Percentiles rank a stretch among this genome's conserved stretches.
These are phyloP conservation scores for Drosophila infuscata DNA, from an alignment of 2,888 invertebrate species.

Conservation along the genomic window DNA sequence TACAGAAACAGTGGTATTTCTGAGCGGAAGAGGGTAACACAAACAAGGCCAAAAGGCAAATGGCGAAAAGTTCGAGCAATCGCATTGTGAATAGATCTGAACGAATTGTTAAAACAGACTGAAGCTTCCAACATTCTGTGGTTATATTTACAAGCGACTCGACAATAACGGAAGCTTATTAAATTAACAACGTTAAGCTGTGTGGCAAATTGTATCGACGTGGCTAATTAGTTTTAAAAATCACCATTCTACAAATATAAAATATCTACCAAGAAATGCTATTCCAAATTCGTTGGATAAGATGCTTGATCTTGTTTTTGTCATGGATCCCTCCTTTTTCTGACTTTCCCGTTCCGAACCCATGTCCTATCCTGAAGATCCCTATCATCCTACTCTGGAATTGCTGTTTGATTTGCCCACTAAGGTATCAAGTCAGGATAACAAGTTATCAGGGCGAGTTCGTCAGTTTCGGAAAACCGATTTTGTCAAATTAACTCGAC, in stretches of 20 bases:
- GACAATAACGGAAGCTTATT: conserved; percentile 6
- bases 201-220: too few species aligned
- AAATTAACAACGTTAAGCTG: not conserved
- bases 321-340: too few species aligned
- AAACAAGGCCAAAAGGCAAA: conserved; percentile 57
- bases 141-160: conserved; percentile 36
- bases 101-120: conserved; percentile 43
- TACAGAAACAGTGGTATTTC: conserved; percentile 23
- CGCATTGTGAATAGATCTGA: conserved; percentile 55
- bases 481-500: too few species aligned
- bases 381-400: too few species aligned
- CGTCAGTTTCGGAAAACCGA: too few species aligned
- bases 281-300: too few species aligned
- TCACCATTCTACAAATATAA: conserved; percentile 1
- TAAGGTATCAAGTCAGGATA: too few species aligned
- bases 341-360: too few species aligned
- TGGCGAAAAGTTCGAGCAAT: conserved; percentile 50
- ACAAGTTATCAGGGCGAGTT: too few species aligned
- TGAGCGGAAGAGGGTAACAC: conserved; percentile 27
- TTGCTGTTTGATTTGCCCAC: too few species aligned
- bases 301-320: too few species aligned
- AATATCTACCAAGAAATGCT: not conserved
- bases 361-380: too few species aligned
- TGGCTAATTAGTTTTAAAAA: conserved; percentile 11
- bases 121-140: conserved; percentile 16